Conservation (phyloP, 2,888 invertebrate species). For the Trichacis sp. region DNA sequence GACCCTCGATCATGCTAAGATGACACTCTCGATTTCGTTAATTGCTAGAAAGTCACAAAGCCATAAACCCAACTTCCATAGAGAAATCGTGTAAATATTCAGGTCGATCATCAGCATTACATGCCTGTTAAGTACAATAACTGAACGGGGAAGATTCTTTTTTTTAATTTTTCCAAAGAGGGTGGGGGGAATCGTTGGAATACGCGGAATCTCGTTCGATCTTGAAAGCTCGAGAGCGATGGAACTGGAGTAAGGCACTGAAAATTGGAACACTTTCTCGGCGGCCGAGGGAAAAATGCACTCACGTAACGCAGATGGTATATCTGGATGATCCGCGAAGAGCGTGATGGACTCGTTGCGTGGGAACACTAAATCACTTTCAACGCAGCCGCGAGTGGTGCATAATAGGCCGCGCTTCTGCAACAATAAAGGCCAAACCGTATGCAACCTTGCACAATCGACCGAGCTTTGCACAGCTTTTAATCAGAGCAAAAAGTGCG, state of each 20-base stretch:
- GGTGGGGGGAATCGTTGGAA: no score
- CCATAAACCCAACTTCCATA: slow-evolving; percentile 6
- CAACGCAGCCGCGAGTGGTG: slow-evolving; percentile 15
- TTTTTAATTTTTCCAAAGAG: no score
- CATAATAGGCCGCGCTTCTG: slow-evolving; percentile 13
- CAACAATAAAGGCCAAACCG: not conserved
- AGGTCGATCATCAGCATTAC: not conserved
- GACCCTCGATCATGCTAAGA: not conserved
- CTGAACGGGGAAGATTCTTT: no score
- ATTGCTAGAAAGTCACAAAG: not conserved
- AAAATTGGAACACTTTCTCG: slow-evolving; percentile 30
- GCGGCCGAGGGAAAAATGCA: slow-evolving; percentile 18
- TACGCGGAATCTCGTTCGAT: not conserved
- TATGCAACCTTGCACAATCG: slow-evolving; percentile 23
- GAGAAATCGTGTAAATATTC: slow-evolving; percentile 13
- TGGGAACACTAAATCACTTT: slow-evolving; percentile 34
- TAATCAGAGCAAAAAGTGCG: slow-evolving; percentile 7
- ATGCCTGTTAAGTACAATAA: not conserved
- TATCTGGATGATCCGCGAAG: slow-evolving; percentile 32
- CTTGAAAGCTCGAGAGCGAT: not conserved
- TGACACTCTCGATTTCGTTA: not conserved
- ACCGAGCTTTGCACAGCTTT: slow-evolving; percentile 11
- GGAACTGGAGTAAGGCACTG: not conserved
- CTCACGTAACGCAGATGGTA: slow-evolving; percentile 33
- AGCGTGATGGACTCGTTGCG: slow-evolving; percentile 26